Evolutionary conservation across 2,888 invertebrate genomes (phyloP).

Genomic region (Hartigia nigra): DNA sequence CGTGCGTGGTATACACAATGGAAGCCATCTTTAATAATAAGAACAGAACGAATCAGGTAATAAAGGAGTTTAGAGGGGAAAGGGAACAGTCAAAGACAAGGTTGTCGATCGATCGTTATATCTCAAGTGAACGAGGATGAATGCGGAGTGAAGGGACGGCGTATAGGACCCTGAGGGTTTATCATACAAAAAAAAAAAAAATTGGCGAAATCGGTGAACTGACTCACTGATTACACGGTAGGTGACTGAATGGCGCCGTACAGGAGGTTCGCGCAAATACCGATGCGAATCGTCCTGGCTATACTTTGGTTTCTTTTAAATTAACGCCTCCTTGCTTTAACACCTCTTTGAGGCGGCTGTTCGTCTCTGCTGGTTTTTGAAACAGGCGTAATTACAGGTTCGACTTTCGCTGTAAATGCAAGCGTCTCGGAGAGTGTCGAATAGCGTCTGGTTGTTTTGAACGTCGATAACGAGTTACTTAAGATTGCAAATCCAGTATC

Average conservation of each 20-base stretch:
- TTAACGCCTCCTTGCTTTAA: constrained; percentile 60
- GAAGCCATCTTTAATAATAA: neutral
- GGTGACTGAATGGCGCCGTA: neutral
- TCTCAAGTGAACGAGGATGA: constrained; percentile 36
- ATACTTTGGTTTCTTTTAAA: constrained; percentile 60
- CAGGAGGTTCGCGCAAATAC: constrained; percentile 17
- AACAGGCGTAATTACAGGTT: neutral
- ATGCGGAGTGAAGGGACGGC: constrained; percentile 45
- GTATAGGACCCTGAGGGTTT: constrained; percentile 33
- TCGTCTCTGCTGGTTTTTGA: constrained; percentile 2
- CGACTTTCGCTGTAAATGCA: neutral
- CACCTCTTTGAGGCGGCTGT: constrained; percentile 51
- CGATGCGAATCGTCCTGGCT: constrained; percentile 25
- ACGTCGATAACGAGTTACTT: neutral
- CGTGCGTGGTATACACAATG: neutral
- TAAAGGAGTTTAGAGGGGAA: neutral
- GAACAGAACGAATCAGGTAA: neutral
- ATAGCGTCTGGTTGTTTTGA: neutral
- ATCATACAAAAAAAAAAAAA: constrained; percentile 44
- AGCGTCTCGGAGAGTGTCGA: neutral
- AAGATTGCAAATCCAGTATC: neutral
- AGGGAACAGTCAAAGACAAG: neutral
- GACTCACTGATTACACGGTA: constrained; percentile 53
- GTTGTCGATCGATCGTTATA: constrained; percentile 23
- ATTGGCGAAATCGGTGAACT: constrained; percentile 43